A percentile compares a stretch with the other conserved stretches of the same genome.
Conservation (phyloP, 92 coral and sea anemone species). For the Actinernus sp. region DNA sequence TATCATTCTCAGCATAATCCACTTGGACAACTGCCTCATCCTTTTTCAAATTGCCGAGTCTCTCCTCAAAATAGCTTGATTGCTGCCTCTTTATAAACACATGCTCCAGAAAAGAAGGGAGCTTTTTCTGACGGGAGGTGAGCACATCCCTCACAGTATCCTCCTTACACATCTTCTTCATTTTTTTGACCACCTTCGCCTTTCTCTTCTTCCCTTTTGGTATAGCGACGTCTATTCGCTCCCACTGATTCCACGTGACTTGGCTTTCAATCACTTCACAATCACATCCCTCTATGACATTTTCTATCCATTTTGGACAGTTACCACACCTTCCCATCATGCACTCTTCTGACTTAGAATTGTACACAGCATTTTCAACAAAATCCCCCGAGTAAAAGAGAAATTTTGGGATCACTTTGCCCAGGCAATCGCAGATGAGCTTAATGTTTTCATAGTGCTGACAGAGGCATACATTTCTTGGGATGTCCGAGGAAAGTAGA, state of each 20-base stretch:
- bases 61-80: slow-evolving; percentile 33
- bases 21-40: slow-evolving; percentile 47
- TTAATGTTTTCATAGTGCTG: slow-evolving; percentile 57
- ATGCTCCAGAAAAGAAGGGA: slow-evolving; percentile 42
- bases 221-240: slow-evolving; percentile 20
- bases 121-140: slow-evolving; percentile 30
- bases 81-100: slow-evolving; percentile 59
- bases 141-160: slow-evolving; percentile 44
- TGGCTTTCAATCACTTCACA: slow-evolving; percentile 1
- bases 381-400: slow-evolving; percentile 38
- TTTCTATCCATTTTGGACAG: slow-evolving; percentile 58
- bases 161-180: slow-evolving; percentile 45
- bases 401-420: slow-evolving; percentile 43
- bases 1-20: slow-evolving; percentile 42
- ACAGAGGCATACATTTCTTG: slow-evolving; percentile 55
- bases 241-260: slow-evolving; percentile 63
- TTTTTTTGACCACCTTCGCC: slow-evolving; percentile 24
- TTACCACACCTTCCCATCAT: slow-evolving; percentile 51
- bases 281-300: slow-evolving; percentile 6
- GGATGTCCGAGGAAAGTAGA: slow-evolving; percentile 41
- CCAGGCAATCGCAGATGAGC: slow-evolving; percentile 54
- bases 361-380: slow-evolving; percentile 44
- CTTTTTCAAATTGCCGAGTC: slow-evolving; percentile 10
- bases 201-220: slow-evolving; percentile 14
- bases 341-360: slow-evolving; percentile 36